Evolutionary conservation across 2,888 invertebrate genomes (phyloP), one percentile per base, ranked within the genome.

Genomic region (Holacanthella duospinosa): DNA sequence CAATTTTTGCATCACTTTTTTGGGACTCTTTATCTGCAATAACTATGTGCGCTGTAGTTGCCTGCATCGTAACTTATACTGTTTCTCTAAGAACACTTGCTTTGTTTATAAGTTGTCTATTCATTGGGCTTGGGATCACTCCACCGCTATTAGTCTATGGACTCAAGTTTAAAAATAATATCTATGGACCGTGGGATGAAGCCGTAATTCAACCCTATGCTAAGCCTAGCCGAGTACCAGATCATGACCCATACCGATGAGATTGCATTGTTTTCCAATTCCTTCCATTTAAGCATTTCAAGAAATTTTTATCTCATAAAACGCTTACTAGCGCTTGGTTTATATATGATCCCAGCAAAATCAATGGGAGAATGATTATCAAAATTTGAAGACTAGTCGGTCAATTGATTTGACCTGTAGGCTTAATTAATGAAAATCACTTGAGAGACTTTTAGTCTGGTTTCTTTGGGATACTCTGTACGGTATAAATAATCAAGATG

Each of bases 131-230:
- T 75, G 75, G 87, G 12, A 78, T 86, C 59, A 90, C 88, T 75
- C 92, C 92, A 0, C 82, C 86, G 76, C 29, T 60, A 27, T 93
- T 89, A 78, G 84, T 88, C 0, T 79, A 78, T 60, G 87, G 86
- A 80, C 89, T 90, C 75, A 84, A 80, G 43, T 85, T 86, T 75
- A 93, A 92, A 75, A 86, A 88, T 74, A 96, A 94, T 77, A 95
- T 94, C 67, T 88, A 95, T 77, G 96, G 96, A 0, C 96, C 96
- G 0, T 97, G 96, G 96, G 96, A 96, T 77, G 96, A 97, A 76
- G 96, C 96, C 21, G 48, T 48, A 9, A 48, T 48, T 48, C 16
- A 48, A 21, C 48, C 48, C 4, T 48, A 48, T 21, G 21, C n/a
- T 4, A 9, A 21, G 4, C 48, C 48, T 9, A 48, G 19, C 48